Conservation (phyloP, 2,113 vertebrate genomes). For the cattle (Bos taurus) region ARS-UCD2.0 NC_037328.1:128399501-128400000, state of each 20-base stretch:
- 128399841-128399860: background rate
- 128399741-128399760: too few species aligned
- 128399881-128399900: background rate
- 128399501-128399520: constrained; percentile 95
- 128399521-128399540: constrained; percentile 99
- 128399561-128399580: background rate
- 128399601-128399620: background rate
- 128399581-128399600: background rate
- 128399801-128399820: background rate
- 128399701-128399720: background rate
- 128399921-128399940: background rate
- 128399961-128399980: background rate
- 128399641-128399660: too few species aligned
- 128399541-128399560: constrained; percentile 78
- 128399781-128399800: background rate
- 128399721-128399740: background rate
- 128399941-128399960: background rate
- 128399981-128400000: background rate
- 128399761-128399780: background rate
- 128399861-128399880: background rate
- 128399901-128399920: background rate
- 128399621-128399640: too few species aligned
- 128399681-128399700: background rate
- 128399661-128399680: background rate
- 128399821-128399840: background rate